Conservation (phyloP, 2,888 invertebrate species). For the Caenorhabditis sinica region DNA sequence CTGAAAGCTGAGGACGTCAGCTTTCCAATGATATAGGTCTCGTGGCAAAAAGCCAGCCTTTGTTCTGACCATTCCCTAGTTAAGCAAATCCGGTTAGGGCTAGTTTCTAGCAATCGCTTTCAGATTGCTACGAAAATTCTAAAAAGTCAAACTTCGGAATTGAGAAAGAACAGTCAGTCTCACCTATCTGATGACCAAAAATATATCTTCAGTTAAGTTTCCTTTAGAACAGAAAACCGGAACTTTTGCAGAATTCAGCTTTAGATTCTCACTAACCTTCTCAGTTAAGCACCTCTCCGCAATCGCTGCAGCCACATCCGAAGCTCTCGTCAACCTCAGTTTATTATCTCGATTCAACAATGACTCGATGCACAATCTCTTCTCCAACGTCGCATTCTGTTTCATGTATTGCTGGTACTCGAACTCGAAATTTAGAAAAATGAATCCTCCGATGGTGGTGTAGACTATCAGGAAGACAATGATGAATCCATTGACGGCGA, state of each 20-base stretch:
- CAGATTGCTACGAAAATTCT: no score
- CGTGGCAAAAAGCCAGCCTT: no score
- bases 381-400: conserved; percentile 69
- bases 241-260: conserved; percentile 68
- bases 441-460: conserved; percentile 80
- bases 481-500: conserved; percentile 71
- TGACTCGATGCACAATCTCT: conserved; percentile 67
- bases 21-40: no score
- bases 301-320: conserved; percentile 68
- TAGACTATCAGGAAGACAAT: conserved; percentile 78
- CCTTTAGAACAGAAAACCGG: no score
- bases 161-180: no score
- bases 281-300: conserved; percentile 67
- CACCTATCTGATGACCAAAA: no score
- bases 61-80: no score
- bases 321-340: conserved; percentile 59
- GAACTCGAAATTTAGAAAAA: conserved; percentile 79
- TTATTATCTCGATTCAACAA: conserved; percentile 65
- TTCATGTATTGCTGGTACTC: conserved; percentile 71
- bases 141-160: no score
- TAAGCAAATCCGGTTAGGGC: no score
- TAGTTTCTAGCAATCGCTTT: no score
- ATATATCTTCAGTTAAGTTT: no score
- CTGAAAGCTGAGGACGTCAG: no score
- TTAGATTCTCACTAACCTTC: conserved; percentile 38